Evolutionary conservation across 2,888 invertebrate species (phyloP).

Genomic region (Leptinotarsa rubiginosa): DNA sequence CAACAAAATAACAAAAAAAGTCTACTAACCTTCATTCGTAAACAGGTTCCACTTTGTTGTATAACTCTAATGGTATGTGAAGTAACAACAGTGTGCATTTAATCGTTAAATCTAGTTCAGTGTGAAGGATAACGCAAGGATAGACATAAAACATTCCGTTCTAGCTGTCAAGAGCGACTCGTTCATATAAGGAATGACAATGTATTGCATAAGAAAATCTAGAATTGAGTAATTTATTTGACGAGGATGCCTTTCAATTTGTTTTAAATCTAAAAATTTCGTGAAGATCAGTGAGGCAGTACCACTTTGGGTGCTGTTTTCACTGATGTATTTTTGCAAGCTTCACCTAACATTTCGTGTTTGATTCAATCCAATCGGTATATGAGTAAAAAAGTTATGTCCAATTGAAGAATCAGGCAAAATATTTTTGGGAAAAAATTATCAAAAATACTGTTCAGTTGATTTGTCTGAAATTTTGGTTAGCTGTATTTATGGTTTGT

Average conservation of each 20-base stretch:
- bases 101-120: conserved; percentile 15
- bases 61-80: conserved; percentile 15
- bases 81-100: background rate
- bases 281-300: too few species aligned
- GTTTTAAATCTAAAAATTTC: too few species aligned
- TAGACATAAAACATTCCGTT: background rate
- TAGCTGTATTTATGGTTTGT: too few species aligned
- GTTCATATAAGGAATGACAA: conserved; percentile 1
- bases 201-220: background rate
- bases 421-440: too few species aligned
- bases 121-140: conserved; percentile 15
- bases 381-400: too few species aligned
- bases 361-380: too few species aligned
- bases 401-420: too few species aligned
- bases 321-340: too few species aligned
- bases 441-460: too few species aligned
- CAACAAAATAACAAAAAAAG: background rate
- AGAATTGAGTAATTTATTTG: background rate
- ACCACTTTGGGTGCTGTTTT: too few species aligned
- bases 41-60: background rate
- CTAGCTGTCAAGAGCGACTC: conserved; percentile 7
- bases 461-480: too few species aligned
- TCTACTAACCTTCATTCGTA: background rate
- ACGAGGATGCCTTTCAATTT: background rate
- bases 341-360: too few species aligned